Evolutionary conservation across 2,888 invertebrate genomes (phyloP), one percentile per base, ranked within the genome.

Genomic region (Dendrolimus pini): DNA sequence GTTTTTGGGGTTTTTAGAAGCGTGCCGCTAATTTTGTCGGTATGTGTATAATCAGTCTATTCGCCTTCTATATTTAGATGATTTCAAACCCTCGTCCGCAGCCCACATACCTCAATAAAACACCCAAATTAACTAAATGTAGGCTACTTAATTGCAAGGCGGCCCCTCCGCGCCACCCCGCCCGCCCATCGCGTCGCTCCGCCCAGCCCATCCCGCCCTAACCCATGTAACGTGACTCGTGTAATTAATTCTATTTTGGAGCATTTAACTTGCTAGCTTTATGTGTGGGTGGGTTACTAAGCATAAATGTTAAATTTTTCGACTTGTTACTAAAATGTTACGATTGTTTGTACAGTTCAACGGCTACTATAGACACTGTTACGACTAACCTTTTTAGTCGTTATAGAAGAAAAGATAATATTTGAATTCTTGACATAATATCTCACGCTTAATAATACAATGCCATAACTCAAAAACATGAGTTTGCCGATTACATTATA

Each of bases 51-150:
- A 30, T 6, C 30, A 30, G 30, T 30, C 30, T 6, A 0, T 30
- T 30, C 30, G 30, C 30, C 30, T 30, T 30, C 30, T 47, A 47
- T 47, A 12, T 47, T 47, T 47, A 47, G 12, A 47, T 0, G 9
- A 42, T 13, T 9, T 52, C n/a, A n/a, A 52, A n/a, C 41, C 9
- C 12, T 47, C 42, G 54, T 30, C 42, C 47, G 12, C 9, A 47
- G 12, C 47, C 47, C 42, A 30, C 56, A 57, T 54, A 57, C 7
- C 14, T 9, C n/a, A 42, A 12, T 13, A 55, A 12, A 54, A 47
- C 47, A 47, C 65, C 69, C 65, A 80, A 80, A 78, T 78, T 77
- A 75, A 75, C 72, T 75, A 70, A 76, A 71, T 72, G 71, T 65
- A 67, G 66, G 77, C 72, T 73, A 75, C 77, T 78, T 77, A 75